Conservation (phyloP, 2,797 vertebrate genomes). For the Argentina silus region DNA sequence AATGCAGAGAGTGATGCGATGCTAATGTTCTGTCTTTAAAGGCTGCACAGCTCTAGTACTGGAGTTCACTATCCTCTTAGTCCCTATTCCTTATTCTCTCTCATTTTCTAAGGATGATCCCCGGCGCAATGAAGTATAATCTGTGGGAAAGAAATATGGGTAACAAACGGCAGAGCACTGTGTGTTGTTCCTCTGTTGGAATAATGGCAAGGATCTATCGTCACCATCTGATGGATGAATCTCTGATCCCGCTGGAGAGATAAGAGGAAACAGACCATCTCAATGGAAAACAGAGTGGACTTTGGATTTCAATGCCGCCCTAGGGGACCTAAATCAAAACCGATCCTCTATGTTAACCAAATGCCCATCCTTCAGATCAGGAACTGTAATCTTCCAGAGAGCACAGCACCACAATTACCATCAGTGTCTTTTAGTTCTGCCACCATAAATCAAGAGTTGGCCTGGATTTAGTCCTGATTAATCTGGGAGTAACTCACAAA, state of each 20-base stretch:
- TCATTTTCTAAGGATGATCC: neutral
- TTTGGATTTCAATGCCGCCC: constrained; percentile 7
- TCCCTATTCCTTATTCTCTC: constrained; percentile 10
- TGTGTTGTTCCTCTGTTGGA: constrained; percentile 42
- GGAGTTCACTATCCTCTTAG: constrained; percentile 26
- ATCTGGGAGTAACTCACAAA: constrained; percentile 35
- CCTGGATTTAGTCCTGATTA: constrained; percentile 43
- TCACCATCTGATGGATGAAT: constrained; percentile 41
- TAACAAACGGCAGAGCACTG: constrained; percentile 57
- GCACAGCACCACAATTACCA: constrained; percentile 7
- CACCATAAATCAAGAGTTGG: constrained; percentile 1
- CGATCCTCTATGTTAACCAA: neutral
- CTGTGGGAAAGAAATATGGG: constrained; percentile 43
- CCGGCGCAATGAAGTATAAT: constrained; percentile 37
- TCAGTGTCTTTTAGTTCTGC: constrained; percentile 3
- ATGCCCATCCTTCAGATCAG: constrained; percentile 32
- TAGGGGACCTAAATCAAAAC: constrained; percentile 35
- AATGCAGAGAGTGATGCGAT: constrained; percentile 17
- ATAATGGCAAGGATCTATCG: constrained; percentile 61
- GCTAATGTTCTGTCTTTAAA: neutral
- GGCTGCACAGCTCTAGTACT: neutral
- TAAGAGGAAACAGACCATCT: constrained; percentile 46
- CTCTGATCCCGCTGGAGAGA: constrained; percentile 38
- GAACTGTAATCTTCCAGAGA: constrained; percentile 22
- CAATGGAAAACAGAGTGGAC: constrained; percentile 33